phyloP scores from a whole-genome alignment of 2,113 vertebrate genomes.

The Spermophilus dauricus region DNA sequence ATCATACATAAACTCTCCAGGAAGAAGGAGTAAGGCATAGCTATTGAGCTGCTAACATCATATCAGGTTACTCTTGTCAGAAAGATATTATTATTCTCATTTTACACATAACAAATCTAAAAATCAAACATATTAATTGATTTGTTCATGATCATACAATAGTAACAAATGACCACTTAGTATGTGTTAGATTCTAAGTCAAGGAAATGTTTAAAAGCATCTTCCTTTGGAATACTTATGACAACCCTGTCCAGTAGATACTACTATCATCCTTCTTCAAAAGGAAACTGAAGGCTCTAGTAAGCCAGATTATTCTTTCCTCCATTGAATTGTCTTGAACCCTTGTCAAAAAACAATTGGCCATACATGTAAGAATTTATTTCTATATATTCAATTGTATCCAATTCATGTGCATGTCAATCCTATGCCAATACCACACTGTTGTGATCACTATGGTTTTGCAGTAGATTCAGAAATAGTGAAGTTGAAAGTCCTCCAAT shows the following conservation, averaged over 20 bases:
- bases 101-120: not conserved
- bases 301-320: not conserved
- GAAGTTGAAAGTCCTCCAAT: not conserved
- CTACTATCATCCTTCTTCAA: not conserved
- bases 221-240: not conserved
- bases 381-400: not conserved
- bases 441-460: too few relatives aligned
- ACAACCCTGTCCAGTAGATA: not conserved
- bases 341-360: not conserved
- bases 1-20: not conserved
- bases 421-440: too few relatives aligned
- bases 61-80: not conserved
- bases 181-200: not conserved
- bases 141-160: not conserved
- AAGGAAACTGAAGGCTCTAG: not conserved
- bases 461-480: not conserved
- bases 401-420: not conserved
- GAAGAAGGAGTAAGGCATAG: not conserved
- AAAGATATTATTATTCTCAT: not conserved
- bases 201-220: not conserved
- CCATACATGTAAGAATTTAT: not conserved
- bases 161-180: not conserved
- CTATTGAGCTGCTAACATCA: not conserved
- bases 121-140: not conserved
- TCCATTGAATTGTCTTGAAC: too few relatives aligned